Base-by-base conservation (phyloP, 2,113 vertebrate genomes). In the Polyodon spathula region DNA sequence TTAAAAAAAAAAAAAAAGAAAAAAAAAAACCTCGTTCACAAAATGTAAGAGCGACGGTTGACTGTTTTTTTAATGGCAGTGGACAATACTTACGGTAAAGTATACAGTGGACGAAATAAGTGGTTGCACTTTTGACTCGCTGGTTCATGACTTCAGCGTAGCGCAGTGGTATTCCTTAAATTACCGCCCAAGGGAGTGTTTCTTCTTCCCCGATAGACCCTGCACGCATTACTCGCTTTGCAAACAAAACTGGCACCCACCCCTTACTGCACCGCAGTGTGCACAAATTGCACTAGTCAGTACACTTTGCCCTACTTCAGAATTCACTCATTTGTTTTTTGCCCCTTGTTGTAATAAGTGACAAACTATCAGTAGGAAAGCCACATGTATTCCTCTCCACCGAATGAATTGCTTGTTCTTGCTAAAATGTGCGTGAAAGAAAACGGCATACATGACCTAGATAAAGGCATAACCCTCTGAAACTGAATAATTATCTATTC, bases 161-260 rank as follows among this genome's bases (percentile, higher is more conserved):
- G 2, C 27, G 27, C 27, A 27, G 27, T 27, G 27, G 27, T 27
- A 27, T 27, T 27, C 27, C 27, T 27, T 27, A 27, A 27, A 27
- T 27, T 27, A 27, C 27, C 27, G 3, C 27, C 27, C 27, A 1
- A 27, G 27, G 27, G 27, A n/a, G 27, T 27, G 1, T 27, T 27
- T 27, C 27, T 27, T 3, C 27, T 27, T 2, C 27, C 1, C 27
- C 27, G 27, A 27, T 27, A 27, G 27, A 27, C 16, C 44, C 11
- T 55, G 8, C 11, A 16, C 37, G 15, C 40, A 64, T 64, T 58
- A 58, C 53, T 43, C 11, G 15, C 51, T 55, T 56, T 58, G 57
- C 37, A n/a, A 14, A 10, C n/a, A 12, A 42, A 40, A 11, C 11
- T 42, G 60, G 5, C 6, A 15, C 14, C 38, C 40, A 9, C 14